These are phyloP conservation scores for Meghimatium bilineatum DNA, from an alignment of 2,888 invertebrate genomes.

Conservation along the genomic window DNA sequence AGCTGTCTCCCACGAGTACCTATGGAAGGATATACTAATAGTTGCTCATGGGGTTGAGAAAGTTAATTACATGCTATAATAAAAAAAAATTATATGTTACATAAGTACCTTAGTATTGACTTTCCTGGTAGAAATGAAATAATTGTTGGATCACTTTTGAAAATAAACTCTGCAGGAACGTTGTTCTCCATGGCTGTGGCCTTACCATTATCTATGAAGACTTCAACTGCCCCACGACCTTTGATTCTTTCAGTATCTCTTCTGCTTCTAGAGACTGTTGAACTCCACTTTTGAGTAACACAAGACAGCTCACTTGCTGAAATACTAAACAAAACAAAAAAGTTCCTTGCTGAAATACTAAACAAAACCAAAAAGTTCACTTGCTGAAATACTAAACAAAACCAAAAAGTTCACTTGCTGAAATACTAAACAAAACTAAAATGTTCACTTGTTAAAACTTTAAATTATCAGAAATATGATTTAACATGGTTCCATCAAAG, in stretches of 20 bases:
- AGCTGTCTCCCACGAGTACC: too few species aligned
- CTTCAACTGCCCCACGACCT: conserved; percentile 44
- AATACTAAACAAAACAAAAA: conserved; percentile 45
- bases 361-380: too few species aligned
- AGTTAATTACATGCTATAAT: too few species aligned
- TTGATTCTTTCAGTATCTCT: conserved; percentile 23
- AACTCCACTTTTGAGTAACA: conserved; percentile 45
- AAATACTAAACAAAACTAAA: too few species aligned
- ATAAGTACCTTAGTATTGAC: conserved; percentile 45
- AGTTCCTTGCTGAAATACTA: too few species aligned
- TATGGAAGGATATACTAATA: too few species aligned
- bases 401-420: too few species aligned
- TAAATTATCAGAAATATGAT: too few species aligned
- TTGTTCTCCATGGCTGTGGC: conserved; percentile 37
- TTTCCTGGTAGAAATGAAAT: conserved; percentile 26
- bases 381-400: too few species aligned
- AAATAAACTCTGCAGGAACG: conserved; percentile 52
- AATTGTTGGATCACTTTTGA: conserved; percentile 61
- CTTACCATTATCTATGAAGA: conserved; percentile 56
- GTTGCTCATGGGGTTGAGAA: too few species aligned
- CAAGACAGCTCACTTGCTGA: conserved; percentile 53
- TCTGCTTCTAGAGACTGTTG: conserved; percentile 9
- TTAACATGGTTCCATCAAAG: too few species aligned
- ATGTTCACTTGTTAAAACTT: too few species aligned
- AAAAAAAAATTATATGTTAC: not conserved